phyloP scores from a whole-genome alignment of 1,140 invertebrate genomes.

The Aporrectodea caliginosa region DNA sequence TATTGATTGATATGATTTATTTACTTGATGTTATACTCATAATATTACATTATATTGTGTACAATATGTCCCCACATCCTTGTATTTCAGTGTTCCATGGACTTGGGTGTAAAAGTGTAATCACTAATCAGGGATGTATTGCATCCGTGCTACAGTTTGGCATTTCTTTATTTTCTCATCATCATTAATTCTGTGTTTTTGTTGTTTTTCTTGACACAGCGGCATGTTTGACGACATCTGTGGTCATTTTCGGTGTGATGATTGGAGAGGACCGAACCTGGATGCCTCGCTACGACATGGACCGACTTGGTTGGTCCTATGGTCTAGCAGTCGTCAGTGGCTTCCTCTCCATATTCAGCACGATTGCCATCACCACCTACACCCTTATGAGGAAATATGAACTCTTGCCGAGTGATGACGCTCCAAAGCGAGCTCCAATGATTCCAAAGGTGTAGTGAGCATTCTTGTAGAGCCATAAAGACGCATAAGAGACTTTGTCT shows the following conservation, averaged over 20 bases:
- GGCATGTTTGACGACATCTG: conserved; percentile 73
- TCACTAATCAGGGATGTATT: not conserved
- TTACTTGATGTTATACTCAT: too few relatives aligned
- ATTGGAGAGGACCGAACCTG: conserved; percentile 80
- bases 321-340: conserved; percentile 80
- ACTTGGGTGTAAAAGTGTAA: not conserved
- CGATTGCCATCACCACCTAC: conserved; percentile 22
- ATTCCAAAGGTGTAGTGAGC: not conserved
- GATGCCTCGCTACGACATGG: conserved; percentile 91
- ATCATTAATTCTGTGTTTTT: not conserved
- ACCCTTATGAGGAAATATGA: conserved; percentile 29
- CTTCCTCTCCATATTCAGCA: conserved; percentile 60
- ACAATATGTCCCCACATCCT: too few relatives aligned
- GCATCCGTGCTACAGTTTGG: not conserved
- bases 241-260: conserved; percentile 82
- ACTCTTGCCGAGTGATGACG: not conserved
- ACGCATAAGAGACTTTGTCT: too few relatives aligned
- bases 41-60: too few relatives aligned
- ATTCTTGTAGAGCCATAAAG: too few relatives aligned
- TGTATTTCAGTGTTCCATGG: too few relatives aligned
- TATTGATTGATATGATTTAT: too few relatives aligned
- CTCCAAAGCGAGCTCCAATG: not conserved
- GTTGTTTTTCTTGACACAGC: conserved; percentile 59
- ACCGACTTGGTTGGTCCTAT: conserved; percentile 92
- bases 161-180: not conserved